phyloP scores from a whole-genome alignment of 2,888 invertebrate species.

The Tetragnatha montana region DNA sequence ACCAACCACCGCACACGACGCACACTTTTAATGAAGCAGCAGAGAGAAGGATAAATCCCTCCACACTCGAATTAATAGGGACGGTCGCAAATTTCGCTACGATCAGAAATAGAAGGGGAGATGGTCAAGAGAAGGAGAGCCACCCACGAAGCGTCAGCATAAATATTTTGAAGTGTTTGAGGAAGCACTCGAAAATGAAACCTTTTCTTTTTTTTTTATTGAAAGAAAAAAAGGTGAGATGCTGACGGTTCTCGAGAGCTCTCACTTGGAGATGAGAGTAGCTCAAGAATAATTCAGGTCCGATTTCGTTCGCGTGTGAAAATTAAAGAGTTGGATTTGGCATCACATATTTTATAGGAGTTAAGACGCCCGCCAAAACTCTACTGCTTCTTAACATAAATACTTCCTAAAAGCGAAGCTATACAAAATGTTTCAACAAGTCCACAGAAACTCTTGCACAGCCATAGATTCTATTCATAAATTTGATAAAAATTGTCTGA shows the following conservation, averaged over 20 bases:
- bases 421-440: too few species aligned
- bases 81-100: neutral
- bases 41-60: neutral
- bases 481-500: too few species aligned
- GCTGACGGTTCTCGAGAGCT: neutral
- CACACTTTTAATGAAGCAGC: neutral
- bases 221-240: neutral
- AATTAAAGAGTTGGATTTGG: neutral
- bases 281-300: too few species aligned
- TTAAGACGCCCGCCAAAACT: too few species aligned
- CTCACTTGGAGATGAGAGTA: neutral
- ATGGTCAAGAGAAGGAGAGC: slow-evolving; percentile 11
- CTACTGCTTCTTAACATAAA: too few species aligned
- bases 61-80: neutral
- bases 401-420: too few species aligned
- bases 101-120: neutral
- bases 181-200: slow-evolving; percentile 34
- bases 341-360: too few species aligned
- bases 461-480: too few species aligned
- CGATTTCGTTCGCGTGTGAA: too few species aligned
- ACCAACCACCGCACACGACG: neutral
- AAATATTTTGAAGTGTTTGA: slow-evolving; percentile 31
- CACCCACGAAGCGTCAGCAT: slow-evolving; percentile 31
- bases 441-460: too few species aligned
- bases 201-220: slow-evolving; percentile 12